Percentiles rank a stretch among this genome's conserved stretches.
Evolutionary conservation across 1,140 invertebrate genomes (phyloP).

Genomic region (Heliothis virescens): DNA sequence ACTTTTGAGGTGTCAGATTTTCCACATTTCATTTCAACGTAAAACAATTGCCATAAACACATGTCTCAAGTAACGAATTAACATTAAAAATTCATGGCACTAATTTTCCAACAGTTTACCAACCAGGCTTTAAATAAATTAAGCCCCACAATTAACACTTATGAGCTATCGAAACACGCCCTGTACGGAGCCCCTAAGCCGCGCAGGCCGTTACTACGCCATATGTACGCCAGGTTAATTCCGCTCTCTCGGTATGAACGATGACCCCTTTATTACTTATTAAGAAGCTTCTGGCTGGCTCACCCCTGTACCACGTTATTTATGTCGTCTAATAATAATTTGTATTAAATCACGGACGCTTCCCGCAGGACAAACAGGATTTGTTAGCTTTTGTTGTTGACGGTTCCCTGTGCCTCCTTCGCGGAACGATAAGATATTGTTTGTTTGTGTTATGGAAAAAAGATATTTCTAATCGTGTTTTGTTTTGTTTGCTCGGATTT

Average conservation of each 20-base stretch:
- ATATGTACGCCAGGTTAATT: conserved; percentile 80
- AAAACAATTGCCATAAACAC: too few relatives aligned
- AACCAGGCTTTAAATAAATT: conserved; percentile 29
- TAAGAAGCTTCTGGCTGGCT: conserved; percentile 75
- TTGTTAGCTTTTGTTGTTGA: conserved; percentile 82
- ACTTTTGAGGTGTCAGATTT: neutral
- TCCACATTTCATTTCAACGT: too few relatives aligned
- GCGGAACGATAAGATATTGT: conserved; percentile 61
- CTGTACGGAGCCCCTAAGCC: conserved; percentile 37
- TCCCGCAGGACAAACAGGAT: conserved; percentile 80
- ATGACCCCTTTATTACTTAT: conserved; percentile 86
- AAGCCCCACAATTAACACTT: conserved; percentile 37
- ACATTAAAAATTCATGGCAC: neutral
- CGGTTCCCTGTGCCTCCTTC: conserved; percentile 50
- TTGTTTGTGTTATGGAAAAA: conserved; percentile 60
- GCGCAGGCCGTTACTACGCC: conserved; percentile 47
- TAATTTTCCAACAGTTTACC: neutral
- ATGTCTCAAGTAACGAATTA: too few relatives aligned
- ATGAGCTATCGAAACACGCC: conserved; percentile 36
- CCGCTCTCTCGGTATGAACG: conserved; percentile 71
- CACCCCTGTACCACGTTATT: conserved; percentile 79
- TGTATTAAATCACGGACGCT: conserved; percentile 85
- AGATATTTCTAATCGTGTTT: conserved; percentile 56
- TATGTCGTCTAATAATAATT: conserved; percentile 86
- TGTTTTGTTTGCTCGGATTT: conserved; percentile 37